Evolutionary conservation across 2,888 invertebrate genomes (phyloP).

Genomic region (Cephus sareptanus): DNA sequence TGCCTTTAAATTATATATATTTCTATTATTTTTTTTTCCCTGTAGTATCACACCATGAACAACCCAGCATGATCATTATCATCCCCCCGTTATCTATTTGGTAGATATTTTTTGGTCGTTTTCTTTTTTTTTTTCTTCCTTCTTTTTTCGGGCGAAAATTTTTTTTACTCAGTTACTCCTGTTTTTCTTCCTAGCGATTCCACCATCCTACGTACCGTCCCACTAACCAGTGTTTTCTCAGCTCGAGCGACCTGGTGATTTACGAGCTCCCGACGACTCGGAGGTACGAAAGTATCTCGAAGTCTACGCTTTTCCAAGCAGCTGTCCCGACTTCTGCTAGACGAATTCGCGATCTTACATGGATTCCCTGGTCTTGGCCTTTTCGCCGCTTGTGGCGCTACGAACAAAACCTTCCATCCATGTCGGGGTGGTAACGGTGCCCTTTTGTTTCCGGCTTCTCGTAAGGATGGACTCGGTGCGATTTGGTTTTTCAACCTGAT

Average conservation of each 20-base stretch:
- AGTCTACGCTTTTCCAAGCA: neutral
- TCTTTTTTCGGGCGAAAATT: neutral
- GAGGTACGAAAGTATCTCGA: neutral
- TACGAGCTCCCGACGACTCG: slow-evolving; percentile 4
- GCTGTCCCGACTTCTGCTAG: neutral
- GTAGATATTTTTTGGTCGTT: neutral
- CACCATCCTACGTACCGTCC: neutral
- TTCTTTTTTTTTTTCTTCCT: too few relatives aligned
- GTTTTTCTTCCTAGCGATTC: neutral
- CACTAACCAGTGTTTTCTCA: neutral
- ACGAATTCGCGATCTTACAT: neutral
- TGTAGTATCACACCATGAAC: too few relatives aligned
- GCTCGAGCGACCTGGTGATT: slow-evolving; percentile 5
- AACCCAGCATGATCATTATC: neutral
- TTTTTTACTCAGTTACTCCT: neutral
- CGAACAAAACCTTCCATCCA: neutral
- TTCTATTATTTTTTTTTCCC: too few relatives aligned
- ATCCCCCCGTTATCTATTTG: neutral
- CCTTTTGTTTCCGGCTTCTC: neutral
- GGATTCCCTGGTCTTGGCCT: neutral
- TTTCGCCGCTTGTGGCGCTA: neutral
- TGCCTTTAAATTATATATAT: too few relatives aligned
- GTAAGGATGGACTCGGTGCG: neutral
- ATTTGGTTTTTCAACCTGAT: neutral
- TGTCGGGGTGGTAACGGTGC: neutral